phyloP scores from a whole-genome alignment of 2,113 vertebrate genomes.

The Capreolus pygargus region DNA sequence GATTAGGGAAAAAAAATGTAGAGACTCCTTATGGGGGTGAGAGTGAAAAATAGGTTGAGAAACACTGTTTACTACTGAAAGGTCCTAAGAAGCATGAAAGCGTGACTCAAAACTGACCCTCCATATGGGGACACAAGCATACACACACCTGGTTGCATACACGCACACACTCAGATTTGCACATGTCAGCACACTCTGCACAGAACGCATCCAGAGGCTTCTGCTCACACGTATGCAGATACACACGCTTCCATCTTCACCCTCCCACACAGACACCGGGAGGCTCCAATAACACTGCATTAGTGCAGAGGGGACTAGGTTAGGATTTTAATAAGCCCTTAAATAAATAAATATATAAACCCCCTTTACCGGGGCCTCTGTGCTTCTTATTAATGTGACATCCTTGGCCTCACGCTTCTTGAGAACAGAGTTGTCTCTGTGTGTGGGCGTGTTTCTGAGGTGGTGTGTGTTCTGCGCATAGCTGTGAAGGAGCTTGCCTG shows the following conservation, averaged over 20 bases:
- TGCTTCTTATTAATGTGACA: not conserved
- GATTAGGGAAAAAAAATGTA: not conserved
- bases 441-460: not conserved
- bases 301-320: slow-evolving; percentile 18
- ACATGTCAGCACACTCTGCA: not conserved
- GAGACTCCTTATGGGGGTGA: not conserved
- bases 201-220: not conserved
- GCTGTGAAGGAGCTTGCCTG: not conserved
- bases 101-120: not conserved
- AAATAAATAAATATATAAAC: slow-evolving; percentile 42
- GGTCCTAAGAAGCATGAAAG: not conserved
- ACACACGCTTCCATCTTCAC: not conserved
- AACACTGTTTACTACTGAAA: not conserved
- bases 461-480: not conserved
- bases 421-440: not conserved
- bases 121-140: not conserved
- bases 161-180: not conserved
- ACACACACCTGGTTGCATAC: accelerated
- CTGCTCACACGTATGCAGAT: slow-evolving; percentile 36
- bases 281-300: not conserved
- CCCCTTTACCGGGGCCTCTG: not conserved
- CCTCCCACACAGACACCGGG: slow-evolving; percentile 45
- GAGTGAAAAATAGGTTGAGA: not conserved
- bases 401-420: not conserved
- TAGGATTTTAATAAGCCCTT: slow-evolving; percentile 55